Evolutionary conservation across 2,113 vertebrate species (phyloP).

Genomic region (Syngnathus scovelli): DNA sequence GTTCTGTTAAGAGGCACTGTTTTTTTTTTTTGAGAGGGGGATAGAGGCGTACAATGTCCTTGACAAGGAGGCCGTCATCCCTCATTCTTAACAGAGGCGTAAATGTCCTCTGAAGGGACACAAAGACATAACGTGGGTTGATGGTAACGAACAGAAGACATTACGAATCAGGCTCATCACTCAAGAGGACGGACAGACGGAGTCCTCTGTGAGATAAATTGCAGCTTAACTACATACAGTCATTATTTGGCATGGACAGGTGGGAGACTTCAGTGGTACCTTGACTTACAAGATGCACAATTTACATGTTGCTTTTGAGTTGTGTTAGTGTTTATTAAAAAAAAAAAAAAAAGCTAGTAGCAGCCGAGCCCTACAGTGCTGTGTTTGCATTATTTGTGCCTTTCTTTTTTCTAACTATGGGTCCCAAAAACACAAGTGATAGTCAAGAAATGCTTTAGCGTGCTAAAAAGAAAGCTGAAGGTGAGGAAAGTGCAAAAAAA

Average conservation of each 20-base stretch:
- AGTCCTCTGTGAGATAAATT: conserved; percentile 13
- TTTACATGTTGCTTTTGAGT: too few species aligned
- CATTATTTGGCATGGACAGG: not conserved
- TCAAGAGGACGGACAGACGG: not conserved
- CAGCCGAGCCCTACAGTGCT: too few species aligned
- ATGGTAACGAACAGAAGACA: conserved; percentile 28
- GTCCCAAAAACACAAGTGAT: too few species aligned
- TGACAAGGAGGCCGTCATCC: conserved; percentile 10
- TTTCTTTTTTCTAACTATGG: too few species aligned
- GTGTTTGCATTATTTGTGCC: too few species aligned
- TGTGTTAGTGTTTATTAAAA: too few species aligned
- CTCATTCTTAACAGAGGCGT: conserved; percentile 28
- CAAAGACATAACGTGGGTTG: conserved; percentile 24
- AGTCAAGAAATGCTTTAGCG: too few species aligned
- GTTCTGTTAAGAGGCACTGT: conserved; percentile 63
- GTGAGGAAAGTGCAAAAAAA: too few species aligned
- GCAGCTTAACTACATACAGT: conserved; percentile 26
- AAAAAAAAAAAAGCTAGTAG: too few species aligned
- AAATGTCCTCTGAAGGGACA: conserved; percentile 13
- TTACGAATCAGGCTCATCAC: conserved; percentile 7
- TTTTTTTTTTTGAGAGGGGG: conserved; percentile 25
- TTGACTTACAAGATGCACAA: not conserved
- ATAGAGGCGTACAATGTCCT: conserved; percentile 19
- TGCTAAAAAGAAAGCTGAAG: too few species aligned
- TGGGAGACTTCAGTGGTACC: not conserved